phyloP scores from a whole-genome alignment of 1,140 invertebrate genomes.

The Papilio xuthus region DNA sequence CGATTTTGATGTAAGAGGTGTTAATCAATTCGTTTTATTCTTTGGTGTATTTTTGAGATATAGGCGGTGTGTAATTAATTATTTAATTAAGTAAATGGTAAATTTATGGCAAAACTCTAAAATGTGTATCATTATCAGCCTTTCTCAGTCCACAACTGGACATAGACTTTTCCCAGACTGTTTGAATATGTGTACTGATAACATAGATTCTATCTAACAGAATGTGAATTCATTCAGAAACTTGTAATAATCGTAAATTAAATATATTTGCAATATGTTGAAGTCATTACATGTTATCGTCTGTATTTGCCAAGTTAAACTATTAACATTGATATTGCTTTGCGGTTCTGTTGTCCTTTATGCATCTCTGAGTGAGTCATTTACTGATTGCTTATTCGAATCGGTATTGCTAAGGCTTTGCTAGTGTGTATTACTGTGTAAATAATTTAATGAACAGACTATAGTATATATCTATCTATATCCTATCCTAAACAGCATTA shows the following conservation, averaged over 20 bases:
- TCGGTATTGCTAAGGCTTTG: not conserved
- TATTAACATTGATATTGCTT: conserved; percentile 27
- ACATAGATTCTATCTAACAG: not conserved
- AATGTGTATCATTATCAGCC: too few species aligned
- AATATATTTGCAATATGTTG: not conserved
- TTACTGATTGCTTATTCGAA: conserved; percentile 26
- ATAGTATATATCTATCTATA: too few species aligned
- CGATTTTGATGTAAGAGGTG: too few species aligned
- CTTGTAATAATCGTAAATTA: not conserved
- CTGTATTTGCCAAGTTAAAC: not conserved
- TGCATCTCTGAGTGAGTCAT: conserved; percentile 30
- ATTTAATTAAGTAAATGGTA: too few species aligned
- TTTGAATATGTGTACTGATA: not conserved
- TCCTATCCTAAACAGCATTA: too few species aligned
- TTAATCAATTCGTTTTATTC: too few species aligned
- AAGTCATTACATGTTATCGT: not conserved
- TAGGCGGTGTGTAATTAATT: too few species aligned
- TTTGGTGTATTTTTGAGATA: too few species aligned
- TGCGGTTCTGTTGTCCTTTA: conserved; percentile 17
- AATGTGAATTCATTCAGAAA: not conserved
- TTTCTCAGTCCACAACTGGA: too few species aligned
- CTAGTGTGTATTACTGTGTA: not conserved
- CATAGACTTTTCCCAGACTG: not conserved
- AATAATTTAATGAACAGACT: not conserved
- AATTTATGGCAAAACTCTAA: too few species aligned